Base-by-base conservation (phyloP, 92 coral and sea anemone genomes). In the Anthopleura xanthogrammica region DNA sequence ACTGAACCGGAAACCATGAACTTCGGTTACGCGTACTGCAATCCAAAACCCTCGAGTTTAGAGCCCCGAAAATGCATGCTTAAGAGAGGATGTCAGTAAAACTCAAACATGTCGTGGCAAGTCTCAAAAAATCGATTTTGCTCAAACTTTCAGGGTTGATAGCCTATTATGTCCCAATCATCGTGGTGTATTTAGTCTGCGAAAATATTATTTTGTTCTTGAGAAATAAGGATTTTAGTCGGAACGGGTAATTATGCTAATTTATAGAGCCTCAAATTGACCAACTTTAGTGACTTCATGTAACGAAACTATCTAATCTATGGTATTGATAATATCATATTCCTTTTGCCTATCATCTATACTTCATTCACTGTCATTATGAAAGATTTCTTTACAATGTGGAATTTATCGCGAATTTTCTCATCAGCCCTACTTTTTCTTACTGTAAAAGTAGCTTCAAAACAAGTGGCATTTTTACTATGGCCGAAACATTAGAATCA, bases 401-500 rank as follows among this genome's bases (percentile, higher is more conserved):
- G 13, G 42, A 68, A 29, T 68, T 29, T 68, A 5, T 68, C 24
- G 41, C 16, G 14, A 7, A 68, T 68, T 68, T 68, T 68, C 23
- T 68, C 16, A 68, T 12, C 2, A 3, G 29, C 12, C 73, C 41
- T 68, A 68, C 41, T 68, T 68, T 68, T 24, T 6, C 12, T 24
- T 6, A 9, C 16, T 12, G 12, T 1, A 68, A 68, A 68, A 68
- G 43, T 68, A 24, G 73, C 73, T 68, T 68, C 73, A 68, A 68
- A 68, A 68, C 73, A 68, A 68, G 41, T 68, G 73, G 43, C 43
- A 68, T 24, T 20, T 68, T 29, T 68, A 68, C 73, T 68, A 68
- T 68, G 12, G 42, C 73, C 73, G 73, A 68, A 23, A 29, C 73
- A 68, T 24, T 68, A 13, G 42, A 68, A 68, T 23, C 73, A 12